Conservation (phyloP, 2,888 invertebrate genomes). For the Stictocephala bisonia region DNA sequence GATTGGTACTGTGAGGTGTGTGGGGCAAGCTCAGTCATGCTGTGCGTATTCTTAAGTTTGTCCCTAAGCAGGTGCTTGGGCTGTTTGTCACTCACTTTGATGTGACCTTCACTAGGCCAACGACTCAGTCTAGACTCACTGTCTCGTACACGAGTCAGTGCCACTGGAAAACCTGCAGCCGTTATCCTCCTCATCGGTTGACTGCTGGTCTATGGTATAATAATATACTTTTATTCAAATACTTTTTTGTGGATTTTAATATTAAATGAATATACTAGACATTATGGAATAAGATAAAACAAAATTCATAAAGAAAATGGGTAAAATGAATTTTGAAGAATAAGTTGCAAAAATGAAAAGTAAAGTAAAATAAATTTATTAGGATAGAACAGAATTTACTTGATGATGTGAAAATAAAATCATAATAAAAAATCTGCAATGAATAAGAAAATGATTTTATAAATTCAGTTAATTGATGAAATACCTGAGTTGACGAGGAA, state of each 20-base stretch:
- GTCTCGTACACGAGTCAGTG: not conserved
- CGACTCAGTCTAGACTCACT: conserved; percentile 47
- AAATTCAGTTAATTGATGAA: not conserved
- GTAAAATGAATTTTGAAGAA: no score
- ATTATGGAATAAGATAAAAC: no score
- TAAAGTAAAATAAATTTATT: no score
- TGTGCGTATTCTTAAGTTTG: conserved; percentile 46
- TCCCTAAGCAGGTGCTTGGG: conserved; percentile 46
- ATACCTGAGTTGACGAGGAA: conserved; percentile 33
- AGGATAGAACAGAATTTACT: no score
- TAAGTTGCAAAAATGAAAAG: no score
- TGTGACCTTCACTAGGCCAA: conserved; percentile 55
- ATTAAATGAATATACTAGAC: no score
- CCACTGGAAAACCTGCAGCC: conserved; percentile 1
- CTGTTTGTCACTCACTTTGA: conserved; percentile 42
- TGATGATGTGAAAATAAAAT: no score
- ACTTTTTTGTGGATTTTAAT: no score
- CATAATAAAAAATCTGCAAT: not conserved
- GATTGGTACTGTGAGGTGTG: no score
- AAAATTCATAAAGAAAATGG: no score
- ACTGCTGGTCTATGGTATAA: no score
- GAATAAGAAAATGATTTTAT: not conserved
- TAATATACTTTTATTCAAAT: no score
- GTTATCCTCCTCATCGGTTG: conserved; percentile 17
- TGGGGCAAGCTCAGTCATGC: conserved; percentile 43